Base-by-base conservation (phyloP, 2,797 vertebrate genomes). In the Monodelphis domestica region DNA sequence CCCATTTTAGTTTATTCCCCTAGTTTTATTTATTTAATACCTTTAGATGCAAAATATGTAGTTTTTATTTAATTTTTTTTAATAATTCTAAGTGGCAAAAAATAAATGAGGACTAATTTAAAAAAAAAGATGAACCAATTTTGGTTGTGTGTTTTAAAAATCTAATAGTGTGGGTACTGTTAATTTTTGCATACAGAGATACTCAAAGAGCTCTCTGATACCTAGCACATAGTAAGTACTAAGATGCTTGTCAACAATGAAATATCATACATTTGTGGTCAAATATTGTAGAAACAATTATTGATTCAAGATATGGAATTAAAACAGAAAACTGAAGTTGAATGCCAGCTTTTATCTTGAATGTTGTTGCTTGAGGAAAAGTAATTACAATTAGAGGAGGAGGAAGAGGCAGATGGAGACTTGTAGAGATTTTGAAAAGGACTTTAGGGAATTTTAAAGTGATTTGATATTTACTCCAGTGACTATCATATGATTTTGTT, bases 101-200 rank as follows among this genome's bases (percentile, higher is more conserved):
- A 59, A 59, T 30, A 33, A 29, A 9, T 59, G 30, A 30, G 10
- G 29, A 12, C 29, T 59, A 59, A 30, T 30, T 57, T 59, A 30
- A 33, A 3, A 30, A 30, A 24, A 30, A 30, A 33, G 26, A 63
- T n/a, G 12, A 63, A n/a, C 6, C n/a, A 63, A 63, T n/a, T n/a
- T n/a, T 63, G 59, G 17, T 63, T 12, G 12, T 59, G 33, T 7
- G 33, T n/a, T n/a, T 70, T 70, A 17, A 87, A 92, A 93, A 91
- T 53, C 54, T 92, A 84, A 5, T 53, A 89, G 33, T 30, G 17
- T 91, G 88, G 78, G 90, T 95, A 89, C 21, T 50, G 45, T 93
- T 15, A 95, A 88, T 94, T 96, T 15, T 95, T 89, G 26, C 53
- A n/a, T 63, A n/a, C 14, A 63, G 30, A 63, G 59, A 63, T 63